phyloP scores from a whole-genome alignment of 2,797 vertebrate genomes.

The Neopelma chrysocephalum region DNA sequence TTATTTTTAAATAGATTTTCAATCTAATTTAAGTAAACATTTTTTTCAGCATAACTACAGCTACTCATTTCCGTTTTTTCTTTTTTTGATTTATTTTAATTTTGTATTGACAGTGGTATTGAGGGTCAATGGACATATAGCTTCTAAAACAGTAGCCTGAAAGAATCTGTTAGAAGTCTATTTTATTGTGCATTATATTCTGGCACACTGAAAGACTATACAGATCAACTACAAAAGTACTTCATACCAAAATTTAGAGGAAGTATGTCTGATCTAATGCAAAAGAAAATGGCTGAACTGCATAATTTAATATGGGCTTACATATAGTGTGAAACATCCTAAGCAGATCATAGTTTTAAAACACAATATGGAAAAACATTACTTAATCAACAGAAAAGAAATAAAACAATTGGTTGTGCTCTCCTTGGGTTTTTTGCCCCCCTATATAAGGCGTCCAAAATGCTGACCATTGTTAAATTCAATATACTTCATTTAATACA shows the following conservation, averaged over 20 bases:
- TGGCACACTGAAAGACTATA: not conserved
- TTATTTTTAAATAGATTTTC: not conserved
- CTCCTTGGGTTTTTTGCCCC: not conserved
- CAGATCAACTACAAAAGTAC: not conserved
- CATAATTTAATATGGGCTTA: not conserved
- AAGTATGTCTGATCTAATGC: not conserved
- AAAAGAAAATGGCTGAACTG: not conserved
- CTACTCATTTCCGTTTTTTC: not conserved
- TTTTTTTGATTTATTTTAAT: not conserved
- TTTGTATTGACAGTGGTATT: not conserved
- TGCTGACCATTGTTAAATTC: not conserved
- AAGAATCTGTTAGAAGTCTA: not conserved
- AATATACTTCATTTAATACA: not conserved
- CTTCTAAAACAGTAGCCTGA: not conserved
- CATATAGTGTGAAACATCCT: not conserved
- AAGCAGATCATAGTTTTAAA: not conserved
- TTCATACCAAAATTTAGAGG: not conserved
- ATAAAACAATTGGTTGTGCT: not conserved
- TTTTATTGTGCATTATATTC: not conserved
- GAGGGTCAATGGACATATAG: not conserved
- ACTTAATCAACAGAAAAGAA: not conserved
- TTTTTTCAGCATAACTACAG: not conserved
- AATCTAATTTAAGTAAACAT: not conserved
- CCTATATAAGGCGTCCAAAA: not conserved
- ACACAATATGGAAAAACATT: not conserved